phyloP scores from a whole-genome alignment of 1,140 invertebrate species.

The Magallana ariakensis region DNA sequence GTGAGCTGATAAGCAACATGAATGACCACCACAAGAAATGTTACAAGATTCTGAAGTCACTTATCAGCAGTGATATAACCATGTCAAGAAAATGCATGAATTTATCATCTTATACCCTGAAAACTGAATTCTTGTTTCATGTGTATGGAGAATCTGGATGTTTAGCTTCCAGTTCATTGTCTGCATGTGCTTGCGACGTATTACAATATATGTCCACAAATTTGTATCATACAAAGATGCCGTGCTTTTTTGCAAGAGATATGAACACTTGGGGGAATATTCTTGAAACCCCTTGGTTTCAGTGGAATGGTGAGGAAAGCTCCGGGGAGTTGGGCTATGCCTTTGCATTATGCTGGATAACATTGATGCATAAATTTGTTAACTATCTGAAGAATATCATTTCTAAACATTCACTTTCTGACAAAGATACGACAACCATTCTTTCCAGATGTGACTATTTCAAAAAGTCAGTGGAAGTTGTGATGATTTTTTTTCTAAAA shows the following conservation, averaged over 20 bases:
- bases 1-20: not conserved
- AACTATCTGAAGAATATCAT: not conserved
- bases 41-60: not conserved
- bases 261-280: not conserved
- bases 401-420: no score
- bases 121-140: constrained; percentile 30
- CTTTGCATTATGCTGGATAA: constrained; percentile 15
- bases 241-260: not conserved
- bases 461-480: no score
- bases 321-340: not conserved
- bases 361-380: not conserved
- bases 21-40: not conserved
- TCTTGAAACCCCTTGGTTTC: not conserved
- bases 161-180: not conserved
- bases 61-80: not conserved
- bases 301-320: not conserved
- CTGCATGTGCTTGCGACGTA: not conserved
- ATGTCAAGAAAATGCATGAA: not conserved
- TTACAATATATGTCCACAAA: not conserved
- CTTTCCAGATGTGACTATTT: no score
- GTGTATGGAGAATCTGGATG: not conserved
- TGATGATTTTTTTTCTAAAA: no score
- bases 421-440: no score
- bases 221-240: not conserved
- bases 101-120: not conserved